Evolutionary conservation across 2,888 invertebrate species (phyloP), one percentile per base, ranked within the genome.

Genomic region (Orthosia incerta): DNA sequence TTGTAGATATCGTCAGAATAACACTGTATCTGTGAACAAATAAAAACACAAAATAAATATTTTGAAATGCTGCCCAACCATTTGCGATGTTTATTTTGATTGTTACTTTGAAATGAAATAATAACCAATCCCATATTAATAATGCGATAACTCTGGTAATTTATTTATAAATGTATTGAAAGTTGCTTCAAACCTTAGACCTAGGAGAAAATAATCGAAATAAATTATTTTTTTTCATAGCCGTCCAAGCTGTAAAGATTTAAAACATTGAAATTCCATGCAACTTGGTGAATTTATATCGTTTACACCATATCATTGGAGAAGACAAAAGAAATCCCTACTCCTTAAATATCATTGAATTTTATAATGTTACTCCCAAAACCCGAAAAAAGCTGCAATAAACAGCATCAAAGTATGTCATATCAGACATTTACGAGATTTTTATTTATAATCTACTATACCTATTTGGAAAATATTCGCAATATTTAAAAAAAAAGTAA

Each of bases 1-100:
- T 94, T 65, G 95, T 94, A 15, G 95, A 93, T 91, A 95, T 95
- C 73, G 95, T 95, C 90, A 95, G 91, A 83, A 94, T 95, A 79
- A 95, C 95, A 90, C 95, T 95, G 86, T 95, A 95, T 92, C 96
- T 96, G 94, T 66, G 84, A 90, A 90, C 88, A 91, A 76, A 26
- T 60, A 74, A 74, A 68, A 75, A 68, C 48, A 68, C 45, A 72
- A 53, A 50, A 60, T 77, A 61, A 76, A 72, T 79, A 70, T 61
- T 78, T 69, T 55, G 31, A 64, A 55, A 64, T 45, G 15, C 11
- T 74, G 50, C 1, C 18, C 0, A 63, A 56, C 12, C 13, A 75
- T 82, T 70, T 70, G n/a, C 18, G 20, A 0, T 65, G 39, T 20
- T 57, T 5, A 73, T 64, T 64, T 71, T 71, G 23, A 59, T 48